Base-by-base conservation (phyloP, 2,888 invertebrate genomes). In the Pemphredon lugubris region DNA sequence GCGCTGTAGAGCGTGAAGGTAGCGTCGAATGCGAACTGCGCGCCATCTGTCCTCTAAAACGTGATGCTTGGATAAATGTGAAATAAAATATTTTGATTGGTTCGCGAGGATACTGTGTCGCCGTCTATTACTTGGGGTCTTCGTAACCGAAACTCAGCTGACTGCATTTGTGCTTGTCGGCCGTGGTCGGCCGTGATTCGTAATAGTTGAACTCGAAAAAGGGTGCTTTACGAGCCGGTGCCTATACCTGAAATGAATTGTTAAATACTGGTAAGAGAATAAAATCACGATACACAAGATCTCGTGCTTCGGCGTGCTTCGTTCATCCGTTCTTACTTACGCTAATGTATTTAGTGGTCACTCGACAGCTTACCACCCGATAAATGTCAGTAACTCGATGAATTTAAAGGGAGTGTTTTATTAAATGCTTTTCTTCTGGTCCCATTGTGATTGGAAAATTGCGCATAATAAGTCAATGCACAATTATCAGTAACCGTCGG, bases 261-360 rank as follows among this genome's bases (percentile, higher is more conserved):
- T 70, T 77, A 58, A 79, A 61, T 53, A 50, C 75, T 64, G 68
- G 82, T 81, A 76, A 82, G 81, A 58, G 32, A 23, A 40, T 39
- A 18, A 59, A 0, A 34, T 14, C 23, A 26, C 32, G 32, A 39
- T 23, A 48, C 11, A 40, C 50, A 21, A 39, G 26, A 54, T 59
- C 70, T 54, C 26, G 16, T 55, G 18, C 44, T 50, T n/a, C 14
- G 42, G 37, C 57, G 57, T 37, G 26, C 20, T 53, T 40, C 37
- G 57, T 47, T 57, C 20, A 40, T 20, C 20, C 47, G 13, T 32
- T 18, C 37, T 32, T 57, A 54, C 44, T 13, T 18, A 30, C 20
- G 11, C 16, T 55, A 55, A 16, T 51, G 40, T 42, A 11, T 54
- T 44, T 44, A 45, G 44, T 77, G 74, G 71, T 74, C 71, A 67